Percentiles rank a stretch among this genome's conserved stretches.
phyloP scores from a whole-genome alignment of 2,797 vertebrate species.

The Macrochelys suwanniensis region DNA sequence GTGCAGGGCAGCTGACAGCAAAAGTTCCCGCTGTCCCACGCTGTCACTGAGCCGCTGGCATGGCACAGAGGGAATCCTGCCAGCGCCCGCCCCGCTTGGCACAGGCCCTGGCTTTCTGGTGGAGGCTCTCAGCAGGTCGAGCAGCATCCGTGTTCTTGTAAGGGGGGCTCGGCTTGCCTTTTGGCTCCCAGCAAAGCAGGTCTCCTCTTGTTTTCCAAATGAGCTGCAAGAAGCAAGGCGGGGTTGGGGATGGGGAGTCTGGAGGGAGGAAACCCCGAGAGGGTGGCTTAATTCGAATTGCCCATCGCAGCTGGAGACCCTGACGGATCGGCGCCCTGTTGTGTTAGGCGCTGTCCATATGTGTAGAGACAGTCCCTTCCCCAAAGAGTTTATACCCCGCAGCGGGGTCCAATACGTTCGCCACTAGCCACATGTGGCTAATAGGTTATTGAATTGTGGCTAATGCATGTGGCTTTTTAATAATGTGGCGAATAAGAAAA shows the following conservation, averaged over 20 bases:
- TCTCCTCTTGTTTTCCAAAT: neutral
- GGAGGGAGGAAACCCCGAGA: neutral
- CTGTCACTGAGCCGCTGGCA: neutral
- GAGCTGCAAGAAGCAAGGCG: neutral
- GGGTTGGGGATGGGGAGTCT: neutral
- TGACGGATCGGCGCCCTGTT: neutral
- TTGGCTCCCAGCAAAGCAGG: neutral
- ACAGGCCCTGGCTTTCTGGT: neutral
- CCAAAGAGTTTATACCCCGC: neutral
- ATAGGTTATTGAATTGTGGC: too few species aligned
- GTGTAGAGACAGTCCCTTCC: neutral
- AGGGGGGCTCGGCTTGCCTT: neutral
- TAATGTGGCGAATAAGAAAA: too few species aligned
- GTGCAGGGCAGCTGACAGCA: neutral
- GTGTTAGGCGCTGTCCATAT: neutral
- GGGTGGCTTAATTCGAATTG: neutral
- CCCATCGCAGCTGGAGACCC: neutral
- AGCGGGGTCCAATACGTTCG: too few species aligned
- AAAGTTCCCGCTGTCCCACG: neutral
- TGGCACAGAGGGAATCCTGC: neutral
- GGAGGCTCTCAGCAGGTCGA: neutral
- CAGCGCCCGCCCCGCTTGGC: neutral
- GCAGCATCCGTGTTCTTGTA: neutral
- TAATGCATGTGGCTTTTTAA: too few species aligned
- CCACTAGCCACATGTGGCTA: too few species aligned